Conservation (phyloP, 2,797 vertebrate genomes). For the Neomorphus geoffroyi region DNA sequence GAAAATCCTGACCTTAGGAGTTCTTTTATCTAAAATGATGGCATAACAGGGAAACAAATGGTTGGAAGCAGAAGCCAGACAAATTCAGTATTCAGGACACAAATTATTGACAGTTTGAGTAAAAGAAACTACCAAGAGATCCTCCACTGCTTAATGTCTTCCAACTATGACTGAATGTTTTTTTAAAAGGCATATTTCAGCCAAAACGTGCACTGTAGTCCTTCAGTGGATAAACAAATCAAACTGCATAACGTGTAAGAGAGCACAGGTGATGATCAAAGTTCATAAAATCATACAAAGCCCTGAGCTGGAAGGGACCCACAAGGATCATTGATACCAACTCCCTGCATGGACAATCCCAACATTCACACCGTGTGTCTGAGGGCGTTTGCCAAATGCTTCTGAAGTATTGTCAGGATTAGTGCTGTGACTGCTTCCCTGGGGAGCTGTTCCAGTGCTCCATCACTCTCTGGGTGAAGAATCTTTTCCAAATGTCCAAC, state of each 20-base stretch:
- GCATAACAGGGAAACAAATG: neutral
- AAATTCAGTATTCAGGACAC: neutral
- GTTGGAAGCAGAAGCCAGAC: neutral
- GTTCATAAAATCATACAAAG: too few species aligned
- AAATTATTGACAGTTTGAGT: neutral
- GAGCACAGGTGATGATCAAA: neutral
- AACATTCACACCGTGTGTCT: too few species aligned
- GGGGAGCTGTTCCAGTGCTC: too few species aligned
- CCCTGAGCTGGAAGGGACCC: too few species aligned
- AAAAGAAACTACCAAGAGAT: neutral
- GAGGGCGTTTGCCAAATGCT: too few species aligned
- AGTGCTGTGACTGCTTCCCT: too few species aligned
- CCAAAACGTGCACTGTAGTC: neutral
- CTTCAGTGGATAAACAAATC: neutral
- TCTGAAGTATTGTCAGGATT: too few species aligned
- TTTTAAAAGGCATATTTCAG: neutral
- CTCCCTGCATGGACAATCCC: too few species aligned
- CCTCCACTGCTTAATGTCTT: neutral
- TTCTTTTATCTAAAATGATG: neutral
- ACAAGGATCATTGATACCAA: too few species aligned
- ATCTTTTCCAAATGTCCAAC: too few species aligned
- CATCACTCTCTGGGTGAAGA: too few species aligned
- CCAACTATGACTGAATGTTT: neutral
- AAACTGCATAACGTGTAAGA: neutral
- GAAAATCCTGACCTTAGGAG: neutral